A percentile compares a stretch with the other conserved stretches of the same genome.
These are phyloP conservation scores for Phoebastria nigripes DNA, from an alignment of 2,797 vertebrate species.

Conservation along the genomic window DNA sequence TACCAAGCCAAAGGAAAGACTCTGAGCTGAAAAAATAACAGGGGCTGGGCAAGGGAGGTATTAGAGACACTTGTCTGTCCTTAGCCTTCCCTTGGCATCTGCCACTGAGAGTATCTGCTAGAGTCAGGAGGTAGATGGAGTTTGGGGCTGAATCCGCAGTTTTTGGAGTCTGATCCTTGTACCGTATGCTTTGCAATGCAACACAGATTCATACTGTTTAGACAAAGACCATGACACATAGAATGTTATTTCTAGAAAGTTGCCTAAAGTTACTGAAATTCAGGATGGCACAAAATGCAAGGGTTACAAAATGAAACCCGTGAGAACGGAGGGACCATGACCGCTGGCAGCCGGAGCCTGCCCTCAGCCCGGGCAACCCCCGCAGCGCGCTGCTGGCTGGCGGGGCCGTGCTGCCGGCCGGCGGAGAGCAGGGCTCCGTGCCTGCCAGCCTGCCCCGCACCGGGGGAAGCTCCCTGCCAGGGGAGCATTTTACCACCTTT, in stretches of 20 bases:
- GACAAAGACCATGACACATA: fast-evolving
- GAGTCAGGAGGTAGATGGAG: not conserved
- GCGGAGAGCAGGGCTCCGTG: not conserved
- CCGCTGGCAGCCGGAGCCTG: not conserved
- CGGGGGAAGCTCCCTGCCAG: not conserved
- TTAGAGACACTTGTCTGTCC: not conserved
- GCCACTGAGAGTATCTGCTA: not conserved
- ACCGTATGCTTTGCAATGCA: fast-evolving
- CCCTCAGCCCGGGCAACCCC: too few species aligned
- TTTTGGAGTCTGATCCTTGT: not conserved
- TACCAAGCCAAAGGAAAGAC: not conserved
- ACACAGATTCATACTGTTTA: fast-evolving
- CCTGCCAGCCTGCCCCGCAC: not conserved
- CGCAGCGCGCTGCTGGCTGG: too few species aligned
- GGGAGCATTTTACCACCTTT: fast-evolving
- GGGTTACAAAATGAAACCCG: fast-evolving
- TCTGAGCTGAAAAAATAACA: not conserved
- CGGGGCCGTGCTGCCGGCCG: not conserved
- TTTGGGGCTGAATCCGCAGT: not conserved
- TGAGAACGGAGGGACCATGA: not conserved
- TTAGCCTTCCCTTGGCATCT: not conserved
- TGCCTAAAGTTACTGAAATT: not conserved
- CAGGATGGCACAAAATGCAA: not conserved
- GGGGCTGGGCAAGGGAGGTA: not conserved
- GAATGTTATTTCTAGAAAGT: fast-evolving